These are phyloP conservation scores for Labeo calbasu DNA, from an alignment of 2,797 vertebrate genomes.

Conservation along the genomic window DNA sequence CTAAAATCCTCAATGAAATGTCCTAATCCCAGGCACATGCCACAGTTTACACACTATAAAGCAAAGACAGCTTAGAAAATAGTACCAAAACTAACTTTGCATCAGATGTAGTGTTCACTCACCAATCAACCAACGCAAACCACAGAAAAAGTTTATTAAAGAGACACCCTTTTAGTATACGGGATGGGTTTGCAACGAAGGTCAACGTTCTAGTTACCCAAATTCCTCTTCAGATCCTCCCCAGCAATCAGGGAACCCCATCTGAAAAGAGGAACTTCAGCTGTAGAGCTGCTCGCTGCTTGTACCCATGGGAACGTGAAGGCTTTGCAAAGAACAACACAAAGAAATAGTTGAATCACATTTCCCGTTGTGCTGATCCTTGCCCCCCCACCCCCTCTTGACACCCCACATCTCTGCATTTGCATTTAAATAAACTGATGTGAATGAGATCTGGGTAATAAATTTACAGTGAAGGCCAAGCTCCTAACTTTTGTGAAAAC, in stretches of 20 bases:
- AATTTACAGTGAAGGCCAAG: neutral
- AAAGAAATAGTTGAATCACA: constrained; percentile 73
- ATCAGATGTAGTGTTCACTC: constrained; percentile 28
- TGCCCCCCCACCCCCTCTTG: constrained; percentile 43
- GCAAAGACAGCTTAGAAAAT: constrained; percentile 61
- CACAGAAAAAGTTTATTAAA: neutral
- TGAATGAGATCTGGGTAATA: constrained; percentile 6
- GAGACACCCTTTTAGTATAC: neutral
- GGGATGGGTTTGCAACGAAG: neutral
- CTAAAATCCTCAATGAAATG: constrained; percentile 80
- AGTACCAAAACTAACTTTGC: constrained; percentile 51
- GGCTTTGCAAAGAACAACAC: constrained; percentile 69
- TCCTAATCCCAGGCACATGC: constrained; percentile 84
- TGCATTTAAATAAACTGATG: constrained; percentile 69
- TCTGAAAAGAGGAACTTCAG: constrained; percentile 61
- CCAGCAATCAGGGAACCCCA: constrained; percentile 56
- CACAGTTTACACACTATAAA: constrained; percentile 67
- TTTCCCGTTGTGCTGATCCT: constrained; percentile 41
- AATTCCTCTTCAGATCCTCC: neutral
- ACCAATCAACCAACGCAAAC: neutral
- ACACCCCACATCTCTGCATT: constrained; percentile 67
- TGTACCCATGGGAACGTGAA: constrained; percentile 69
- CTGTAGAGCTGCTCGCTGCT: constrained; percentile 65
- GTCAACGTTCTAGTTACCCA: neutral
- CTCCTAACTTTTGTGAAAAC: neutral